phyloP scores from a whole-genome alignment of 2,797 vertebrate species.

The Phaenicophaeus curvirostris region DNA sequence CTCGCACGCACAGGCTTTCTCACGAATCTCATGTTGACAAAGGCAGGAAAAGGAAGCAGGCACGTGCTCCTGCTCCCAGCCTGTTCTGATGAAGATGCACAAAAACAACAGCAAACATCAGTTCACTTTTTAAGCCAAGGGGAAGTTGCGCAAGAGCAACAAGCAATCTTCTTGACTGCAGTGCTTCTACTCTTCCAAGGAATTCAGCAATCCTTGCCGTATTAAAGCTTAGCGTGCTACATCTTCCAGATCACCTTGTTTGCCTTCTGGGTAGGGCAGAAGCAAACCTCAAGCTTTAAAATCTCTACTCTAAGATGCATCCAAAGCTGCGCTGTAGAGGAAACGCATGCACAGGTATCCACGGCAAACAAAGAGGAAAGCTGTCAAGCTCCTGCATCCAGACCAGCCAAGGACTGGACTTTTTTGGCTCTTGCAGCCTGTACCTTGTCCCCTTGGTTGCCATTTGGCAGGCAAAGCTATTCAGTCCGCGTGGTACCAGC shows the following conservation, averaged over 20 bases:
- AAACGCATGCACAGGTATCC: background rate
- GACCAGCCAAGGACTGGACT: background rate
- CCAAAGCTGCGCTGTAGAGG: background rate
- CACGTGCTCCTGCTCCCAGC: background rate
- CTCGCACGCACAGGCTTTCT: background rate
- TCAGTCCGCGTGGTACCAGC: background rate
- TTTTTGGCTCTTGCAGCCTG: background rate
- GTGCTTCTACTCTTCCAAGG: background rate
- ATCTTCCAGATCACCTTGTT: background rate
- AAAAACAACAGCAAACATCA: background rate
- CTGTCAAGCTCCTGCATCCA: background rate
- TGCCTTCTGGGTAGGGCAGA: background rate
- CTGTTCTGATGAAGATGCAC: background rate
- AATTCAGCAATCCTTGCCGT: background rate
- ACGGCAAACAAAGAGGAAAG: background rate
- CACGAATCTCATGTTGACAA: background rate
- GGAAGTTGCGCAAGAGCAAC: background rate
- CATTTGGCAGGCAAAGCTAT: slow-evolving; percentile 1
- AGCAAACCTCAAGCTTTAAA: background rate
- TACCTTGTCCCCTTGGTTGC: background rate
- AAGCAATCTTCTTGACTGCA: background rate
- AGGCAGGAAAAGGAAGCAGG: slow-evolving; percentile 57
- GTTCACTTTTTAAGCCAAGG: background rate
- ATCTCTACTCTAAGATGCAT: background rate
- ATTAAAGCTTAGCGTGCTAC: background rate